Percentiles rank a stretch among this genome's conserved stretches.
phyloP scores from a whole-genome alignment of 1,140 invertebrate genomes.

The Drosophila mojavensis region DNA sequence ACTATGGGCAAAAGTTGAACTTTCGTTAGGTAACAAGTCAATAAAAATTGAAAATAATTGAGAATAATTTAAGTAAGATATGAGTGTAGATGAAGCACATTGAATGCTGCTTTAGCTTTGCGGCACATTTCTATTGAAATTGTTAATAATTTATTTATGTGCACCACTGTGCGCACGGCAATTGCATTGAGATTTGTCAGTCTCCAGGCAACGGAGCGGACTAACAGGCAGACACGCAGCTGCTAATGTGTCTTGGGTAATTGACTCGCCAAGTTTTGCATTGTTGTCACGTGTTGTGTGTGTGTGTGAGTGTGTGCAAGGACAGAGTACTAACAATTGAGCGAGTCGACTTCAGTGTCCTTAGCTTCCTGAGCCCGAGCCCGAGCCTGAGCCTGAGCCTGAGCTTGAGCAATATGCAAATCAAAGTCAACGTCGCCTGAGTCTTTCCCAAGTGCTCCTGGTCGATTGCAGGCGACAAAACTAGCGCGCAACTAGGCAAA shows the following conservation, averaged over 20 bases:
- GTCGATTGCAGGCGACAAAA: conserved; percentile 71
- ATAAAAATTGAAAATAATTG: background rate
- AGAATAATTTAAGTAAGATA: too few species aligned
- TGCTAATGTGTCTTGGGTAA: conserved; percentile 80
- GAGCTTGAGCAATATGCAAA: conserved; percentile 66
- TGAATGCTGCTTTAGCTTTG: too few species aligned
- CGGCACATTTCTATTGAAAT: background rate
- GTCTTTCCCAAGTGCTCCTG: conserved; percentile 24
- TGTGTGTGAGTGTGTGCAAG: conserved; percentile 30
- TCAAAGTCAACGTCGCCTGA: conserved; percentile 65
- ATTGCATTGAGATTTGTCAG: conserved; percentile 71
- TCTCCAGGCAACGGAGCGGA: conserved; percentile 36
- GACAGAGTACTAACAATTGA: conserved; percentile 14
- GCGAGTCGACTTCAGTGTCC: conserved; percentile 12
- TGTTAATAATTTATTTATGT: background rate
- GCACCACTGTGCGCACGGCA: conserved; percentile 43
- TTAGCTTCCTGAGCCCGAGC: conserved; percentile 5
- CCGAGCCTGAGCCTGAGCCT: conserved; percentile 17
- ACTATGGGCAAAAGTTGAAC: conserved; percentile 9
- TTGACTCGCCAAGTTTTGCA: conserved; percentile 74
- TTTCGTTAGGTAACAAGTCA: too few species aligned
- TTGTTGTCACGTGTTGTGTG: conserved; percentile 70
- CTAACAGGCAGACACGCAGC: conserved; percentile 43
- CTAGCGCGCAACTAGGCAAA: conserved; percentile 82
- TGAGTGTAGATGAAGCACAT: too few species aligned